Evolutionary conservation across 1,140 invertebrate genomes (phyloP).

Genomic region (Drosophila nannoptera): DNA sequence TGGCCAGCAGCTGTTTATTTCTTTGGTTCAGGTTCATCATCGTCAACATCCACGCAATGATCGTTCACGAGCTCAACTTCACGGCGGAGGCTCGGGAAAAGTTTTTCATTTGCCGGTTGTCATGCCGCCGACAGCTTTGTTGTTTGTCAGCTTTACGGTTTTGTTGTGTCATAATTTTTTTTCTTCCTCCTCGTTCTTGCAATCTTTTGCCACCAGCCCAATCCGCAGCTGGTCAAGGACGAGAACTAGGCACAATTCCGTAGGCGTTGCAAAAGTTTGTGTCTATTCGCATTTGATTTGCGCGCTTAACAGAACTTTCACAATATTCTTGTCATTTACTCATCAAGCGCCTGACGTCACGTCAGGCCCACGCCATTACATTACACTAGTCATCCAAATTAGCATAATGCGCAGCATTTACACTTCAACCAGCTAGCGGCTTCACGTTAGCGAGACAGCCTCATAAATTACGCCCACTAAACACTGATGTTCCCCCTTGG

Average conservation of each 20-base stretch:
- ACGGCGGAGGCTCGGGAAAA: conserved; percentile 13
- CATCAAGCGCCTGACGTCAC: conserved; percentile 40
- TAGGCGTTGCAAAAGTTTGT: conserved; percentile 28
- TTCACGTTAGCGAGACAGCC: conserved; percentile 15
- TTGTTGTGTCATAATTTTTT: conserved; percentile 17
- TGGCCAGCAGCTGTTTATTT: conserved; percentile 39
- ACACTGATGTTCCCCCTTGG: conserved; percentile 23
- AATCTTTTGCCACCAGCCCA: background rate
- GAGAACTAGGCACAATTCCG: conserved; percentile 23
- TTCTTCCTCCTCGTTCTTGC: background rate
- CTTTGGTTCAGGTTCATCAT: conserved; percentile 48
- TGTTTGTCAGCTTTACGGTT: conserved; percentile 51
- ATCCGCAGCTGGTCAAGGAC: conserved; percentile 12
- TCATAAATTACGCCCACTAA: conserved; percentile 62
- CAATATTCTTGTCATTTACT: conserved; percentile 34
- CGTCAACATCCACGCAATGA: conserved; percentile 7
- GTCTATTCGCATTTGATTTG: conserved; percentile 10
- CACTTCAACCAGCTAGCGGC: conserved; percentile 9
- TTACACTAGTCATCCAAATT: conserved; percentile 26
- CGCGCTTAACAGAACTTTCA: conserved; percentile 37
- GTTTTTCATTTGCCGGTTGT: conserved; percentile 43
- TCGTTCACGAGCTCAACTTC: conserved; percentile 53
- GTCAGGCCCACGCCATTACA: conserved; percentile 10
- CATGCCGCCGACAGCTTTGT: conserved; percentile 35
- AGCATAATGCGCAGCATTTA: conserved; percentile 34